Base-by-base conservation (phyloP, 2,797 vertebrate genomes). In the Enoplosus armatus region DNA sequence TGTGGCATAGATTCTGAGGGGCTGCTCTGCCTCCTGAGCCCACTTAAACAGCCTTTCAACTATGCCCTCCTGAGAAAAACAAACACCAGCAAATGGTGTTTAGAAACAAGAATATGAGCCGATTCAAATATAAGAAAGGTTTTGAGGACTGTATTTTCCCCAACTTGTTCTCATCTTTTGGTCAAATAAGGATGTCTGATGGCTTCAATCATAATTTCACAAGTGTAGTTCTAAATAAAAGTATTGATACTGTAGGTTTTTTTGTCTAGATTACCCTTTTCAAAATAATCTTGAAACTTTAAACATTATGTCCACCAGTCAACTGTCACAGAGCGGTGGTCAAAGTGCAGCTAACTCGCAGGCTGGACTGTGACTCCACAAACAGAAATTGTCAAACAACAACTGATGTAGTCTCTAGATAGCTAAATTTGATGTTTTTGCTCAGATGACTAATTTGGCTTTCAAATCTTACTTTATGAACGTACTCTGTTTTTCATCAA, bases 11-110 rank as follows among this genome's bases (percentile, higher is more conserved):
- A 98, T 99, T 83, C 98, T 95, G 60, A 99, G 93, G 0, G 98
- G 98, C 69, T 98, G 97, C 87, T 99, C 98, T 0, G 97, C 97
- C 90, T 99, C 98, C 87, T 97, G 96, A 0, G 98, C 98, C 98
- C 98, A 99, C 81, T 99, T 99, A 74, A 99, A 99, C 74, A 99
- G 95, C 85, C 97, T 97, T 93, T 99, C 98, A 71, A 99, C 98
- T 80, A 99, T 99, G 33, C 98, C 98, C 91, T 99, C 98, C 98
- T 99, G 90, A 62, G 51, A 69, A 72, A 37, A 48, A 72, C 73
- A 76, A 82, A 87, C 45, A 79, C 29, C 85, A 5, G 24, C 10
- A 3, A 78, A 51, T n/a, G 0, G 12, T 63, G 35, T 18, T 11
- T 0, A 56, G 12, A 73, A 37, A 65, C 6, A 70, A 33, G 6